Evolutionary conservation across 2,888 invertebrate species (phyloP).

Genomic region (Cacoxenus indagator): DNA sequence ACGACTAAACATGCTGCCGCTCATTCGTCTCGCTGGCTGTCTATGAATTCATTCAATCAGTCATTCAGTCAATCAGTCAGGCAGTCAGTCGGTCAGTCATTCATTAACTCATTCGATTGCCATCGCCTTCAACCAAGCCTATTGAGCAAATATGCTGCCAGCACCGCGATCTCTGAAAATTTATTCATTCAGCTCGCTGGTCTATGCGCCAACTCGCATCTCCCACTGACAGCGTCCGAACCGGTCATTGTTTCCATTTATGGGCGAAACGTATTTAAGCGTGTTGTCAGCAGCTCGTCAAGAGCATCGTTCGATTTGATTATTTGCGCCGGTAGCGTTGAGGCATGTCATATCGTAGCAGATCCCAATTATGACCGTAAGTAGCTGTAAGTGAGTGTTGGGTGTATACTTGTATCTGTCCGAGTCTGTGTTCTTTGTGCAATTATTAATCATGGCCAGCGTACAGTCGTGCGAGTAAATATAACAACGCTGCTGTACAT

Average conservation of each 20-base stretch:
- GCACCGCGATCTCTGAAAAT: neutral
- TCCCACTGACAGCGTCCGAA: too few species aligned
- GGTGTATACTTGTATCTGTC: neutral
- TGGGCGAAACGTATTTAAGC: conserved; percentile 40
- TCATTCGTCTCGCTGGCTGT: too few species aligned
- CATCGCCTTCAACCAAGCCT: neutral
- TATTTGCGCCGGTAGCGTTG: conserved; percentile 35
- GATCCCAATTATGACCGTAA: neutral
- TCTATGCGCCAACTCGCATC: neutral
- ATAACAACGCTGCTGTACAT: too few species aligned
- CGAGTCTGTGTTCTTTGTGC: too few species aligned
- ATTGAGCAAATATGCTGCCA: neutral
- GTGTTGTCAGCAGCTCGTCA: conserved; percentile 39
- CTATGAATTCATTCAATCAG: neutral
- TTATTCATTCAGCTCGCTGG: neutral
- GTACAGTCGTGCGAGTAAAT: too few species aligned
- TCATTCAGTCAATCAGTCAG: neutral
- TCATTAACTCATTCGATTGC: neutral
- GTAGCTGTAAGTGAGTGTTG: neutral
- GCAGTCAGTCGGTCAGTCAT: neutral
- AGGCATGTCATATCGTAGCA: neutral
- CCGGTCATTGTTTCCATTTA: conserved; percentile 38
- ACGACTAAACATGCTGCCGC: too few species aligned
- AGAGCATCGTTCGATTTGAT: conserved; percentile 45
- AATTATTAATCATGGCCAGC: too few species aligned